phyloP scores from a whole-genome alignment of 2,888 invertebrate genomes.

The Platypus cylindrus region DNA sequence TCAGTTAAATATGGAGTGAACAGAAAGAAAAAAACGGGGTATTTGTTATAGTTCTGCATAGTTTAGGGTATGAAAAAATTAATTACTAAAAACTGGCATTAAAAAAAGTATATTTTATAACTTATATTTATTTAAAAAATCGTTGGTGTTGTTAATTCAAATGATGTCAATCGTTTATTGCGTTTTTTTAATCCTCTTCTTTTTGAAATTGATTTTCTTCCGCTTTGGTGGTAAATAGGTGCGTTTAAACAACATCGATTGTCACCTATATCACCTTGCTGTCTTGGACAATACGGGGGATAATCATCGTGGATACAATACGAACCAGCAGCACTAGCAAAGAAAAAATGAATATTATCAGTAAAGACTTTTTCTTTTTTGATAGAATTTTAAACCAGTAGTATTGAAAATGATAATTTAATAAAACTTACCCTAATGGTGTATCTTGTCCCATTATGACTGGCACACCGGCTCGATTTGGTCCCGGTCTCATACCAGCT shows the following conservation, averaged over 20 bases:
- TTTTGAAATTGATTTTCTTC: too few relatives aligned
- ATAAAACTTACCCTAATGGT: constrained; percentile 45
- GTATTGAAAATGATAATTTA: neutral
- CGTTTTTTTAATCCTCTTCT: too few relatives aligned
- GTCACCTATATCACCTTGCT: constrained; percentile 43
- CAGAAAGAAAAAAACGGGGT: too few relatives aligned
- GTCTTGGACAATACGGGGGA: constrained; percentile 59
- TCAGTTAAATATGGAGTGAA: too few relatives aligned
- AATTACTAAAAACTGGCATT: too few relatives aligned
- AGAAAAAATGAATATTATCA: constrained; percentile 5
- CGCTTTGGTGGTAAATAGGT: too few relatives aligned
- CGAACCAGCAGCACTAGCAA: constrained; percentile 49
- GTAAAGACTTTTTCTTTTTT: neutral
- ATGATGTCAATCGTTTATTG: too few relatives aligned
- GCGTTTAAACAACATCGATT: constrained; percentile 47
- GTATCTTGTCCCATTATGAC: constrained; percentile 60
- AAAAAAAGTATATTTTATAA: too few relatives aligned
- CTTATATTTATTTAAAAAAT: too few relatives aligned
- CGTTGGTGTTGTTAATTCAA: too few relatives aligned
- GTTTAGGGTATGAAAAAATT: too few relatives aligned
- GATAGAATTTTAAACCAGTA: neutral
- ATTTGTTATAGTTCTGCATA: too few relatives aligned
- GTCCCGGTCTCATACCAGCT: constrained; percentile 43
- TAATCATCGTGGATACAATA: constrained; percentile 52
- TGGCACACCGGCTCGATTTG: constrained; percentile 40